Evolutionary conservation across 2,113 vertebrate species (phyloP).

Genomic region (Poeciliopsis retropinna): DNA sequence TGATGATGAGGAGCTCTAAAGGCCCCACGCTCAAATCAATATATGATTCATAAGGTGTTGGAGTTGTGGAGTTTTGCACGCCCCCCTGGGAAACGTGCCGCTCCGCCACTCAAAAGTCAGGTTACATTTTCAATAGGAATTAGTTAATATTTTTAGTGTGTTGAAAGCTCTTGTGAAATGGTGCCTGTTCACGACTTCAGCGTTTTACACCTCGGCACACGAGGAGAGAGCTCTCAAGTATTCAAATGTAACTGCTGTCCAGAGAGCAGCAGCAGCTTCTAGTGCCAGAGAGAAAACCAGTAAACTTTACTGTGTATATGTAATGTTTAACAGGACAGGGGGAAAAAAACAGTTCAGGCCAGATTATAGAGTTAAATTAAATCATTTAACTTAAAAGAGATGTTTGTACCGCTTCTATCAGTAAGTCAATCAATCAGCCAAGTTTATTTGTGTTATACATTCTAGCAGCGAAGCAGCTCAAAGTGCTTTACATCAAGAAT

Average conservation of each 20-base stretch:
- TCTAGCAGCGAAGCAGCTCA: no score
- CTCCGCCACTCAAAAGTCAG: slow-evolving; percentile 22
- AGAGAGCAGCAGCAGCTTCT: neutral
- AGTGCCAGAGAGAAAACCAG: neutral
- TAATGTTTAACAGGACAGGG: neutral
- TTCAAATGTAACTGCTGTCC: slow-evolving; percentile 1
- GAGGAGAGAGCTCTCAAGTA: slow-evolving; percentile 10
- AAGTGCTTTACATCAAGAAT: no score
- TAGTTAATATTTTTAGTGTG: slow-evolving; percentile 68
- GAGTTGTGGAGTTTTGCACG: slow-evolving; percentile 13
- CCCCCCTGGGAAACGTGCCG: slow-evolving; percentile 5
- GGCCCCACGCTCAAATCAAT: slow-evolving; percentile 20
- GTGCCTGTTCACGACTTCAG: slow-evolving; percentile 43
- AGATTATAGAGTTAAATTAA: no score
- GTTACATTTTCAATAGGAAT: slow-evolving; percentile 30
- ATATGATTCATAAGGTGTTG: slow-evolving; percentile 48
- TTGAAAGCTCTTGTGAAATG: slow-evolving; percentile 62
- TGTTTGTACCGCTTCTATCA: no score
- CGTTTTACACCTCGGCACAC: slow-evolving; percentile 40
- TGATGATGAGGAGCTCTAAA: neutral
- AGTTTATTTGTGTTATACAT: no score
- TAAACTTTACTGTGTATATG: neutral
- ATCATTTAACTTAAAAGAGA: no score
- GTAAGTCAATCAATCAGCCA: no score
- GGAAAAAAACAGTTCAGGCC: neutral